Base-by-base conservation (phyloP, 2,888 invertebrate species). In the Meghimatium bilineatum region DNA sequence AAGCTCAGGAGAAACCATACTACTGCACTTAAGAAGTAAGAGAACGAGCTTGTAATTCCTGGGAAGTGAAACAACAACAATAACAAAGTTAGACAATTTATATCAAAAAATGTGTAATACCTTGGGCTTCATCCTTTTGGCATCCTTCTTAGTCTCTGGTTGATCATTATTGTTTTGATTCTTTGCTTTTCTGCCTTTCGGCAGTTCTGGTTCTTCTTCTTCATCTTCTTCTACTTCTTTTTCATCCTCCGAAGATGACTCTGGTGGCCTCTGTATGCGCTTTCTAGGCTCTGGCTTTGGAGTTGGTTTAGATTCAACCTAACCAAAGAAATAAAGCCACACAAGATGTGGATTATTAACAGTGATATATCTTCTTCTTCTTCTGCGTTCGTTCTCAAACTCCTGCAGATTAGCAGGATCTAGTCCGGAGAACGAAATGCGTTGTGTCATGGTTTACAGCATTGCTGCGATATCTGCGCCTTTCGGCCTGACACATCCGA, bases 231-330 rank as follows among this genome's bases (percentile, higher is more conserved):
- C 34, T 20, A 77, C 72, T 44, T 83, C 77, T 10, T 60, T 75
- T 20, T 60, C 88, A 2, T 87, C 88, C 36, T 84, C 86, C 52
- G 80, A 83, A 63, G 84, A 83, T 60, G 83, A 77, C 38, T 78
- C 85, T 29, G 34, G 60, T 69, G 72, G 72, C 23, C 49, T 76
- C 63, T 72, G 80, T 44, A 60, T 76, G 71, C 75, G 82, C 56
- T 36, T 83, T 81, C 34, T 83, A 29, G 80, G 66, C 49, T 77
- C 83, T 10, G 44, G 44, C 26, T 80, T 82, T 34, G 84, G 63
- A 17, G 75, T 36, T 14, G 86, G 26, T 56, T 36, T 38, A 49
- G 83, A 34, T 34, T 82, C 71, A 60, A 74, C 60, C 69, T 69
- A 23, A 23, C 26, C 1, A 29, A 69, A 49, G 20, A 17, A 38